Conservation (phyloP, 1,140 invertebrate genomes). For the Drosophila asahinai region DNA sequence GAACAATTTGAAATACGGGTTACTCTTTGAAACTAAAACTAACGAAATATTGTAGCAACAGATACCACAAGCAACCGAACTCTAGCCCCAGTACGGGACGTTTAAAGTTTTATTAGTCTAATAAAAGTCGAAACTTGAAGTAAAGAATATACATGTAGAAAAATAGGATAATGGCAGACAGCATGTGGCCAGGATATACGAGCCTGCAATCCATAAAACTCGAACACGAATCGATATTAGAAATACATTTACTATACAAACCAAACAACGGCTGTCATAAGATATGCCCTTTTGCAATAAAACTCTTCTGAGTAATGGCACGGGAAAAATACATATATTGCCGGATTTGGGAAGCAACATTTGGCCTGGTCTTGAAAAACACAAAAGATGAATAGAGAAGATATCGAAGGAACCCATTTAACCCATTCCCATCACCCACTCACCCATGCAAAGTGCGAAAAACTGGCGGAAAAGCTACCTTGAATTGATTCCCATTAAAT, state of each 20-base stretch:
- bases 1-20: conserved; percentile 75
- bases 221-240: conserved; percentile 46
- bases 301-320: conserved; percentile 10
- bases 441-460: conserved; percentile 11
- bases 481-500: conserved; percentile 10
- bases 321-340: conserved; percentile 1
- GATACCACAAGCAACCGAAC: conserved; percentile 32
- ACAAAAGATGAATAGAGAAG: conserved; percentile 11
- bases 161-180: conserved; percentile 35
- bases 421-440: neutral
- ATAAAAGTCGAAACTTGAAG: conserved; percentile 49
- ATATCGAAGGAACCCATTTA: neutral
- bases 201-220: conserved; percentile 59
- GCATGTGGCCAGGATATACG: conserved; percentile 24
- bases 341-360: neutral
- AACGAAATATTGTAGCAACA: conserved; percentile 47
- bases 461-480: conserved; percentile 8
- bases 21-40: conserved; percentile 63
- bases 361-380: conserved; percentile 7
- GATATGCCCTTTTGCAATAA: conserved; percentile 32
- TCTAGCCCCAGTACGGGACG: conserved; percentile 22
- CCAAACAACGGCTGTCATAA: conserved; percentile 29
- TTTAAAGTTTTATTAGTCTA: conserved; percentile 56
- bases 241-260: conserved; percentile 37
- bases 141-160: conserved; percentile 36